phyloP scores from a whole-genome alignment of 1,140 invertebrate genomes.

The Aradophagus sp. region DNA sequence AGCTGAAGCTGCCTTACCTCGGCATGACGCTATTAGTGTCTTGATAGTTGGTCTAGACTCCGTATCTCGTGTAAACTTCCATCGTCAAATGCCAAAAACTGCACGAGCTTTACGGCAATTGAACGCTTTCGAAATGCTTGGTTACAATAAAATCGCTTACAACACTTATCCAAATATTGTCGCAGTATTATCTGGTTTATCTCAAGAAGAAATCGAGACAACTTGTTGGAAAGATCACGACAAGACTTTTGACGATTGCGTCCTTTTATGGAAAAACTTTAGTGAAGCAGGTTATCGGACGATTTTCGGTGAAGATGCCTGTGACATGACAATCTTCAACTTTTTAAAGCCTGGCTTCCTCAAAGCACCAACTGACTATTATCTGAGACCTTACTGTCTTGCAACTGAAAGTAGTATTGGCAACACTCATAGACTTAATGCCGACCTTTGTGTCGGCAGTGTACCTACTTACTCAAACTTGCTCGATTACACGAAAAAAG shows the following conservation, averaged over 20 bases:
- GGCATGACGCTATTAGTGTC: slow-evolving; percentile 76
- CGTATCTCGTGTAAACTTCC: slow-evolving; percentile 88
- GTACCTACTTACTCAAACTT: slow-evolving; percentile 71
- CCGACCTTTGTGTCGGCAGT: slow-evolving; percentile 75
- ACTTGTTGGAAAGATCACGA: slow-evolving; percentile 76
- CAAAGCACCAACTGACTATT: slow-evolving; percentile 77
- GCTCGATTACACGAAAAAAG: slow-evolving; percentile 71
- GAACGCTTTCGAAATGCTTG: slow-evolving; percentile 81
- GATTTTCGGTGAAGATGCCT: slow-evolving; percentile 77
- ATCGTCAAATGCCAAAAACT: slow-evolving; percentile 86
- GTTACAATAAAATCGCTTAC: slow-evolving; percentile 88
- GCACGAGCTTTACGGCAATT: slow-evolving; percentile 78
- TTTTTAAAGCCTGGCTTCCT: slow-evolving; percentile 77
- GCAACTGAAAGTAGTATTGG: slow-evolving; percentile 73
- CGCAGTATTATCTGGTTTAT: slow-evolving; percentile 81
- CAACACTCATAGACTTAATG: slow-evolving; percentile 72
- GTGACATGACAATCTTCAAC: slow-evolving; percentile 77
- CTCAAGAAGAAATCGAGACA: slow-evolving; percentile 77
- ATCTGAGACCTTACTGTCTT: slow-evolving; percentile 74
- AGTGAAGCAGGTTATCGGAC: slow-evolving; percentile 75
- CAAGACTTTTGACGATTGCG: slow-evolving; percentile 77
- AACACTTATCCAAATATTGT: slow-evolving; percentile 90
- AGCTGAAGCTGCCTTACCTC: slow-evolving; percentile 1
- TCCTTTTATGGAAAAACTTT: slow-evolving; percentile 78
- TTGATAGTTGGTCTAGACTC: slow-evolving; percentile 91